Percentiles rank a stretch among this genome's conserved stretches.
These are phyloP conservation scores for Hippocampus guttulatus DNA, from an alignment of 2,113 vertebrate species.

Conservation along the genomic window DNA sequence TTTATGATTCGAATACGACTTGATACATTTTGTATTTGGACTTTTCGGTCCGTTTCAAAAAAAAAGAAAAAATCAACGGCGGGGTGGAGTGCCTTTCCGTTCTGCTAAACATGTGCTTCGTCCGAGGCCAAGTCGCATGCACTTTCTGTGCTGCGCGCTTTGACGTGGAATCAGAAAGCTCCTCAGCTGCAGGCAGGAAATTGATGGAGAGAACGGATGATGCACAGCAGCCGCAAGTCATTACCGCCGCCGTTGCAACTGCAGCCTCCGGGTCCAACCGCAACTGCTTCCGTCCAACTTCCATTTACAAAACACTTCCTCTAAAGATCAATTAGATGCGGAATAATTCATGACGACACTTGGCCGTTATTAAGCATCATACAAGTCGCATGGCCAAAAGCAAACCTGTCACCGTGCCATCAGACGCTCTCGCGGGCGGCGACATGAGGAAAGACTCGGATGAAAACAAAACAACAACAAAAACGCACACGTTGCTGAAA, in stretches of 20 bases:
- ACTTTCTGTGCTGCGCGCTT: not conserved
- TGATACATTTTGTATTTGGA: not conserved
- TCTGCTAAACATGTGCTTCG: not conserved
- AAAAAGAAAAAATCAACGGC: not conserved
- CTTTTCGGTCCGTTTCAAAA: not conserved
- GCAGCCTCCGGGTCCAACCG: not conserved
- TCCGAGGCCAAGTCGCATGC: not conserved
- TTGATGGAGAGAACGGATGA: not conserved
- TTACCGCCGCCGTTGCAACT: not conserved
- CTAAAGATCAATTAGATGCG: not conserved
- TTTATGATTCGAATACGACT: too few relatives aligned
- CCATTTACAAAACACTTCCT: not conserved
- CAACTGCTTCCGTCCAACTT: not conserved
- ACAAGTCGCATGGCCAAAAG: not conserved
- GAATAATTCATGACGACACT: not conserved
- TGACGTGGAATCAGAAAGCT: not conserved
- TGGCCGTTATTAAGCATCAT: not conserved
- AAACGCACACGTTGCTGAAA: too few relatives aligned
- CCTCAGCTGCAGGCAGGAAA: not conserved
- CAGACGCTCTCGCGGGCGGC: too few relatives aligned
- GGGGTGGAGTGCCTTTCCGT: not conserved
- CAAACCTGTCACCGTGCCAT: too few relatives aligned
- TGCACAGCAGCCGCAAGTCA: not conserved
- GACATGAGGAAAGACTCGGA: too few relatives aligned
- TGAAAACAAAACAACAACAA: too few relatives aligned